Evolutionary conservation across 2,888 invertebrate species (phyloP).

Genomic region (Aphrophora alni): DNA sequence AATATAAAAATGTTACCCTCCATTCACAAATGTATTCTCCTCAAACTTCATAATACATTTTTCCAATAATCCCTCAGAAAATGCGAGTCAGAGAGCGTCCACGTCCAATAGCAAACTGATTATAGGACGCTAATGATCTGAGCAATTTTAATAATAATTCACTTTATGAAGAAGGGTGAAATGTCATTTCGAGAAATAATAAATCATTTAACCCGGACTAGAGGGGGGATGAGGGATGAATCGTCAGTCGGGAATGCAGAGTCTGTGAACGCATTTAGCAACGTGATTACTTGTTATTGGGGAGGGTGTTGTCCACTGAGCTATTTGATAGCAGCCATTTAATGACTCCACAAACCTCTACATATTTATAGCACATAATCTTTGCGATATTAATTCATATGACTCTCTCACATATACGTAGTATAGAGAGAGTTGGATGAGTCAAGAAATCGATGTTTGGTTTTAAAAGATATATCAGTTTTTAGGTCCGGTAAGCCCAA

Average conservation of each 20-base stretch:
- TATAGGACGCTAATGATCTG: neutral
- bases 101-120: neutral
- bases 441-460: no score
- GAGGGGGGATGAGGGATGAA: neutral
- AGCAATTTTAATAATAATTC: neutral
- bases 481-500: no score
- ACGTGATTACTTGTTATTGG: neutral
- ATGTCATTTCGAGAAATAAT: conserved; percentile 1
- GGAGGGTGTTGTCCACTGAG: neutral
- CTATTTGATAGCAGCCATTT: neutral
- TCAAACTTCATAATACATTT: no score
- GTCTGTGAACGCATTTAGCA: conserved; percentile 1
- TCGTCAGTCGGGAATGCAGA: neutral
- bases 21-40: no score
- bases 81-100: no score
- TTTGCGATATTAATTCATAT: no score
- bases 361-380: no score
- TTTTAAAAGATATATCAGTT: no score
- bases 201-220: neutral
- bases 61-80: no score
- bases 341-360: neutral
- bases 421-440: no score
- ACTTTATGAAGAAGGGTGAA: conserved; percentile 5
- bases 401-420: no score
- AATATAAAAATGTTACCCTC: no score